phyloP scores from a whole-genome alignment of 2,797 vertebrate genomes.

The Hydrophis major region DNA sequence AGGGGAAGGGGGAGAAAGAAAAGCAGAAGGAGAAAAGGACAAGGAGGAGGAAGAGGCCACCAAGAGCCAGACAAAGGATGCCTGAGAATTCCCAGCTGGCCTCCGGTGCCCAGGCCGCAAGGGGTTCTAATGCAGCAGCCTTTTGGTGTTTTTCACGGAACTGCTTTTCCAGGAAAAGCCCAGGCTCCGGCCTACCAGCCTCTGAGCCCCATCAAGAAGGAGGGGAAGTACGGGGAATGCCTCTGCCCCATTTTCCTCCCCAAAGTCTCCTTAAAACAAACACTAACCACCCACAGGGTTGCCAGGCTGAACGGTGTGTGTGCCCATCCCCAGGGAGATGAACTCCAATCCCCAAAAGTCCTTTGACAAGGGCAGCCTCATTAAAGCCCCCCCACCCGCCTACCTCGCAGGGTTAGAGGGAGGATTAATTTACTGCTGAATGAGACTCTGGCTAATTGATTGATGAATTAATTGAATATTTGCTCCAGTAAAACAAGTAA shows the following conservation, averaged over 20 bases:
- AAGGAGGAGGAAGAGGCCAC: background rate
- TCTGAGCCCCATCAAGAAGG: background rate
- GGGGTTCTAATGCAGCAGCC: background rate
- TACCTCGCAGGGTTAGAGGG: background rate
- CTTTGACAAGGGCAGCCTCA: background rate
- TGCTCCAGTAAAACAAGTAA: no score
- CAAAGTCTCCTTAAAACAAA: background rate
- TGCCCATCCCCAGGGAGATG: background rate
- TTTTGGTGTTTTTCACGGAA: background rate
- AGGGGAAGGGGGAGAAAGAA: rapidly evolving
- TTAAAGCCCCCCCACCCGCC: background rate
- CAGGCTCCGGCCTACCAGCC: background rate
- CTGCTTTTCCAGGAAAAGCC: background rate
- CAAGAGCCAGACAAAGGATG: background rate
- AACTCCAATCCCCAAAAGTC: background rate
- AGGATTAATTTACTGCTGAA: background rate
- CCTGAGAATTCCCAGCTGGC: background rate
- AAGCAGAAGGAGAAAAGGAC: no score
- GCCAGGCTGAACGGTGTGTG: no score
- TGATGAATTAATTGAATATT: background rate
- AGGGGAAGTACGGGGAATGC: background rate
- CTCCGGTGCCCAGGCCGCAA: background rate
- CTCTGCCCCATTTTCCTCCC: background rate
- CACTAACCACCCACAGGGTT: no score
- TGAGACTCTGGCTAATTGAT: background rate